These are phyloP conservation scores for Synchiropus splendidus DNA, from an alignment of 2,113 vertebrate species.

Conservation along the genomic window DNA sequence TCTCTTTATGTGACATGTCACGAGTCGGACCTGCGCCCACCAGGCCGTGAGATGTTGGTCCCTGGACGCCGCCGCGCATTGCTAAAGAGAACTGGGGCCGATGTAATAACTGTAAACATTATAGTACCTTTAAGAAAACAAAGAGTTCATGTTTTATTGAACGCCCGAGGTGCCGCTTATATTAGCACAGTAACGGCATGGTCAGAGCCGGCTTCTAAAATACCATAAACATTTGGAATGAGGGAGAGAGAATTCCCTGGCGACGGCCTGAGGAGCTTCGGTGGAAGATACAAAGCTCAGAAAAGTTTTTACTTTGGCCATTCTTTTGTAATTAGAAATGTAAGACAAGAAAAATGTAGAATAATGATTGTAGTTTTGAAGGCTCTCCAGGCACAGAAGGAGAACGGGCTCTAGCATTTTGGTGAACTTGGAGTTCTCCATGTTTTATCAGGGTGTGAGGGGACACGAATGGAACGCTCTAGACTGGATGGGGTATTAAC, in stretches of 20 bases:
- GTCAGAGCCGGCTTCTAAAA: not conserved
- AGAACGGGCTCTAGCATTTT: too few species aligned
- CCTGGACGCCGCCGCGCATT: constrained; percentile 15
- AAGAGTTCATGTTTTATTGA: constrained; percentile 47
- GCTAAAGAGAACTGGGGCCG: constrained; percentile 22
- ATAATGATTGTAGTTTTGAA: too few species aligned
- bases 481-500: too few species aligned
- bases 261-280: not conserved
- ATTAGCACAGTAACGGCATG: not conserved
- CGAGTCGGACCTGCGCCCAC: constrained; percentile 16
- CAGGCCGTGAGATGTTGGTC: constrained; percentile 19
- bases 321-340: too few species aligned
- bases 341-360: too few species aligned
- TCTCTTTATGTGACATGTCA: constrained; percentile 35
- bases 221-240: constrained; percentile 19
- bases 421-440: too few species aligned
- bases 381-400: too few species aligned
- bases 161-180: constrained; percentile 17
- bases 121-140: constrained; percentile 36
- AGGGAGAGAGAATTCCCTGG: not conserved
- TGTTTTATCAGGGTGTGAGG: too few species aligned
- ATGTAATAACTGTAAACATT: constrained; percentile 34
- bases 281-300: too few species aligned
- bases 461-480: too few species aligned
- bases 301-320: too few species aligned